phyloP scores from a whole-genome alignment of 2,888 invertebrate species.

The Dryomyza anilis region DNA sequence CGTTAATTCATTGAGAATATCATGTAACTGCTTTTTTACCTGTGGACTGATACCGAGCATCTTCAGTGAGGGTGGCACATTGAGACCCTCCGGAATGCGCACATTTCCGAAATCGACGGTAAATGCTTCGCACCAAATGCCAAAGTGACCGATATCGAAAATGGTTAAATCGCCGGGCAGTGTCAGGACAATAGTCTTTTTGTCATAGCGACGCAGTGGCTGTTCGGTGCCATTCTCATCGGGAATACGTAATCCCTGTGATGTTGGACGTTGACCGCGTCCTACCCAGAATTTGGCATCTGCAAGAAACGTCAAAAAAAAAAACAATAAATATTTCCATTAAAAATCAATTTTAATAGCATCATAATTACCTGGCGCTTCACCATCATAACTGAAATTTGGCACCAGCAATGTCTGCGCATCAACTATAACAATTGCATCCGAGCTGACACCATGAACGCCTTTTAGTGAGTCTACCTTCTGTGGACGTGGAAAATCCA shows the following conservation, averaged over 20 bases:
- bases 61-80: conserved; percentile 88
- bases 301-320: conserved; percentile 53
- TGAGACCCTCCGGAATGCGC: conserved; percentile 72
- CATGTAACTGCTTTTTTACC: conserved; percentile 68
- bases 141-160: conserved; percentile 91
- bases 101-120: conserved; percentile 92
- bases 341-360: not conserved
- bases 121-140: conserved; percentile 92
- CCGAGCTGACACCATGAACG: conserved; percentile 84
- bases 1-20: conserved; percentile 52
- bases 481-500: conserved; percentile 84
- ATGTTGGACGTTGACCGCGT: conserved; percentile 77
- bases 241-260: conserved; percentile 83
- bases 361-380: conserved; percentile 76
- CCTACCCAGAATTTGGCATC: conserved; percentile 96
- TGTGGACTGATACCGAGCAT: conserved; percentile 94
- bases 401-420: conserved; percentile 91
- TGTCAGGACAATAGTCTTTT: conserved; percentile 87
- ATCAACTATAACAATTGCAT: conserved; percentile 87
- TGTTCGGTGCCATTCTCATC: conserved; percentile 88
- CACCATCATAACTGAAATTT: conserved; percentile 89
- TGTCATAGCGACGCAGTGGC: conserved; percentile 80
- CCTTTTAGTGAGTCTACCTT: conserved; percentile 77
- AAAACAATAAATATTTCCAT: conserved; percentile 26
- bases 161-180: conserved; percentile 87